Conservation (phyloP, 92 coral and sea anemone genomes). For the Nematostella vectensis region DNA sequence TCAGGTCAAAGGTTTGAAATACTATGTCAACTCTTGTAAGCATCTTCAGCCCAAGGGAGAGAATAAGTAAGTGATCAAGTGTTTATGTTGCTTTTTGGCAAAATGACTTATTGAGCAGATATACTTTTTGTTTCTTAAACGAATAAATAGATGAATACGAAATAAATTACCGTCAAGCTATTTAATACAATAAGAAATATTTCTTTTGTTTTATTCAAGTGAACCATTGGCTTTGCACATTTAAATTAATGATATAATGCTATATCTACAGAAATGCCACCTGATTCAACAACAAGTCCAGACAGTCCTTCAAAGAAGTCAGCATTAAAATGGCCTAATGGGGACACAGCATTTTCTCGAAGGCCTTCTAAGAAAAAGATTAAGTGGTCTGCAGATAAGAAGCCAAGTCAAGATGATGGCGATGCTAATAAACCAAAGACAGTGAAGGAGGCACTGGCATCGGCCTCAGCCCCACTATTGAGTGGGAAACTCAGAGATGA, state of each 20-base stretch:
- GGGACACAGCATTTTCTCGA: conserved; percentile 24
- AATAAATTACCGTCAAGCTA: no score
- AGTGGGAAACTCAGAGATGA: conserved; percentile 31
- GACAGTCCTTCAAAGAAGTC: conserved; percentile 8
- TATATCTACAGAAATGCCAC: conserved; percentile 71
- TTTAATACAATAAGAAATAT: no score
- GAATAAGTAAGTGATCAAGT: conserved; percentile 14
- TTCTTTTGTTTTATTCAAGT: no score
- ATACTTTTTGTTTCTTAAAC: no score
- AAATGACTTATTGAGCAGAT: no score
- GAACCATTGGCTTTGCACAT: no score
- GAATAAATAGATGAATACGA: no score
- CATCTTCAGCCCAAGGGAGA: conserved; percentile 15
- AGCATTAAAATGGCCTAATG: conserved; percentile 25
- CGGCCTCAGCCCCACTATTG: conserved; percentile 25
- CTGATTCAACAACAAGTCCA: conserved; percentile 20
- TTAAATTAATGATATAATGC: no score
- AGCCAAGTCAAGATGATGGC: conserved; percentile 14
- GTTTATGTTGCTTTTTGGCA: background rate
- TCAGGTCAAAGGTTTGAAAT: conserved; percentile 15
- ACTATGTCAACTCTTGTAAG: conserved; percentile 35
- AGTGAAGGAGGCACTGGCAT: conserved; percentile 10
- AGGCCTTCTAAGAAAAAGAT: conserved; percentile 44
- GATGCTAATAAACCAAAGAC: conserved; percentile 12
- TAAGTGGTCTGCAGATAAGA: conserved; percentile 44